phyloP scores from a whole-genome alignment of 2,888 invertebrate species.

The Sialis fuliginosa region DNA sequence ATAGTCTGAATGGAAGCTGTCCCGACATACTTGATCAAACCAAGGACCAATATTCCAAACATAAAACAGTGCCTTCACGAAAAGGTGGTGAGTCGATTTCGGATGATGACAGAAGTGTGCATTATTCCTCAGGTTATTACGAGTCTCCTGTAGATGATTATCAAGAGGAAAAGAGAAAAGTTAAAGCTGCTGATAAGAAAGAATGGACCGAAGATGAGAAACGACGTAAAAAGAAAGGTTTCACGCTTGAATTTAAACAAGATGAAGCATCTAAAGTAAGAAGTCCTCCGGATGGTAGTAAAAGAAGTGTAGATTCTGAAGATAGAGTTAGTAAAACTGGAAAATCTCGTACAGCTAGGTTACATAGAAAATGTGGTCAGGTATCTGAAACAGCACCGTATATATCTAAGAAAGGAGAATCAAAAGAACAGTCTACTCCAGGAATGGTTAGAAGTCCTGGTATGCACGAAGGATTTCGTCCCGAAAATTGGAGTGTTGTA shows the following conservation, averaged over 20 bases:
- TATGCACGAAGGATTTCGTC: constrained; percentile 19
- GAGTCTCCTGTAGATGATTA: constrained; percentile 50
- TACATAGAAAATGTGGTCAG: constrained; percentile 8
- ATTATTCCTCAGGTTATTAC: constrained; percentile 57
- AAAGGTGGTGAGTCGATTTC: constrained; percentile 34
- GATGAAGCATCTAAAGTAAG: constrained; percentile 20
- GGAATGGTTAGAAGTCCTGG: constrained; percentile 22
- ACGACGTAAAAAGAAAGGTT: constrained; percentile 51
- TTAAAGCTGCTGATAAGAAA: constrained; percentile 17
- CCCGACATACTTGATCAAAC: neutral
- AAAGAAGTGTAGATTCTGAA: constrained; percentile 1
- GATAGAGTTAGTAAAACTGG: constrained; percentile 17
- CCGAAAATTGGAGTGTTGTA: constrained; percentile 19
- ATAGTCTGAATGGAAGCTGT: constrained; percentile 26
- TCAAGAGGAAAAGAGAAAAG: constrained; percentile 9
- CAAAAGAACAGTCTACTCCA: constrained; percentile 14
- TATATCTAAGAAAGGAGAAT: constrained; percentile 14
- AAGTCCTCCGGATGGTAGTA: constrained; percentile 1
- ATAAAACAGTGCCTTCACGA: constrained; percentile 15
- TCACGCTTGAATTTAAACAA: constrained; percentile 56
- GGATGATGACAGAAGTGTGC: constrained; percentile 49
- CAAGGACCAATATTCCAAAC: constrained; percentile 1
- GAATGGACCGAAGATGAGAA: constrained; percentile 53
- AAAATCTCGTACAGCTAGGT: constrained; percentile 19
- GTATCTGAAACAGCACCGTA: constrained; percentile 18